A percentile compares a stretch with the other conserved stretches of the same genome.
Conservation (phyloP, 2,797 vertebrate species). For the Megalops cyprinoides region DNA sequence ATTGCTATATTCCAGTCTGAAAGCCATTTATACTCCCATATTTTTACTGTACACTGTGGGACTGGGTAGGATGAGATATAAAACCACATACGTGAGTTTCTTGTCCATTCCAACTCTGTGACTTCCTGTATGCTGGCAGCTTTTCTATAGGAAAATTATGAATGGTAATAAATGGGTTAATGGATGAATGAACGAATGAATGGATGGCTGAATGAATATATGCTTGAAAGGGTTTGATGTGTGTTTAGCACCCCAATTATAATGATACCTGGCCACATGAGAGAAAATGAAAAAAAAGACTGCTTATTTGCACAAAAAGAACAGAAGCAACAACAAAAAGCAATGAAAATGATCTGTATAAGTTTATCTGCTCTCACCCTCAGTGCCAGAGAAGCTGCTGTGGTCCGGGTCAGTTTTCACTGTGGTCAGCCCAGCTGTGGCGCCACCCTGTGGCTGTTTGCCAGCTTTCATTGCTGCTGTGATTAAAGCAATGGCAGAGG, state of each 20-base stretch:
- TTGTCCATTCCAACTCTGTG: slow-evolving; percentile 51
- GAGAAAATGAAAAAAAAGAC: no score
- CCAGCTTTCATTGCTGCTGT: slow-evolving; percentile 27
- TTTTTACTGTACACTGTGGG: not conserved
- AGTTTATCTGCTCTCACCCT: slow-evolving; percentile 51
- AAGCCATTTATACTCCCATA: not conserved
- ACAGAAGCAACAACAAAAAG: not conserved
- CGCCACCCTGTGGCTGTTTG: slow-evolving; percentile 55
- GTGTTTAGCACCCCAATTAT: no score
- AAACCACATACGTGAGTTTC: slow-evolving; percentile 61
- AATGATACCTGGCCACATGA: no score
- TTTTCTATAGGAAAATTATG: slow-evolving; percentile 54
- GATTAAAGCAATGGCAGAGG: slow-evolving; percentile 45
- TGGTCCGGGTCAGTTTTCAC: slow-evolving; percentile 44
- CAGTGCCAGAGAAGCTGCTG: slow-evolving; percentile 23
- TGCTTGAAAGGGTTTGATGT: no score
- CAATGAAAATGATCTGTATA: not conserved
- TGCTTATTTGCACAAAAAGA: not conserved
- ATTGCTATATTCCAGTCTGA: not conserved
- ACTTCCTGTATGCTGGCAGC: slow-evolving; percentile 46
- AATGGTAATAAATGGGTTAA: not conserved
- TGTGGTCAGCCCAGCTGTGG: slow-evolving; percentile 24
- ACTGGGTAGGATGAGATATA: not conserved
- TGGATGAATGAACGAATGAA: not conserved
- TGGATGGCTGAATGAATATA: no score